A percentile compares a stretch with the other conserved stretches of the same genome.
Conservation (phyloP, 2,888 invertebrate species). For the Isotomurus palustris region DNA sequence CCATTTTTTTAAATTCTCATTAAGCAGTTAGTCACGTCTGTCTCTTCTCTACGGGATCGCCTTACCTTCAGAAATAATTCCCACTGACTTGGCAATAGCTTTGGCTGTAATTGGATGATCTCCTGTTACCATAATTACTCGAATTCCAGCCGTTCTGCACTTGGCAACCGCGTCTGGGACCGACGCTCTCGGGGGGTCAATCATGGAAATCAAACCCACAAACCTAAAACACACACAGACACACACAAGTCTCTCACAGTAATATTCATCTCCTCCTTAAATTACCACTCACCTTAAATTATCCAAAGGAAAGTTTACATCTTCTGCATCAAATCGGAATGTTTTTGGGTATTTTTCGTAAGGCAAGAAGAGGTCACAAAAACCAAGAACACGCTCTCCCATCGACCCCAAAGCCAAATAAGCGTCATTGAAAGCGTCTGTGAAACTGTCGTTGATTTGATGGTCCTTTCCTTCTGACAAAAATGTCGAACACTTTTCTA, state of each 20-base stretch:
- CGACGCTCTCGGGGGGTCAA: constrained; percentile 8
- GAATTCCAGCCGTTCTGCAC: constrained; percentile 20
- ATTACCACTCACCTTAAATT: too few relatives aligned
- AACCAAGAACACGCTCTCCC: constrained; percentile 36
- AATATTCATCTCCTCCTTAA: too few relatives aligned
- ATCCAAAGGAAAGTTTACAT: too few relatives aligned
- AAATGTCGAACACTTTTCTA: constrained; percentile 22
- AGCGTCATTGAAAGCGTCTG: constrained; percentile 13
- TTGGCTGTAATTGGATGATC: constrained; percentile 30
- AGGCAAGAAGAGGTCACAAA: constrained; percentile 30
- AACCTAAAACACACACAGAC: constrained; percentile 19
- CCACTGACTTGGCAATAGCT: constrained; percentile 25
- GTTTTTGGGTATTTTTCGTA: constrained; percentile 19
- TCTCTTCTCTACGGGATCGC: background rate
- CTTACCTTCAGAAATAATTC: constrained; percentile 18
- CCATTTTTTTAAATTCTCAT: too few relatives aligned
- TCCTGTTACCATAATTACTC: constrained; percentile 23
- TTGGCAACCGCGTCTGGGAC: constrained; percentile 22
- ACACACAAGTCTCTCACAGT: too few relatives aligned
- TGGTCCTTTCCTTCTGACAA: constrained; percentile 22
- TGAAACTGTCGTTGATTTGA: constrained; percentile 18
- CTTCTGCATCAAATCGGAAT: too few relatives aligned
- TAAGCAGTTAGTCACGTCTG: background rate
- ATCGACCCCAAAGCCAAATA: constrained; percentile 19
- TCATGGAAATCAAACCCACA: constrained; percentile 33